Evolutionary conservation across 2,113 vertebrate genomes (phyloP).

Genomic region (Hippoglossus stenolepis): DNA sequence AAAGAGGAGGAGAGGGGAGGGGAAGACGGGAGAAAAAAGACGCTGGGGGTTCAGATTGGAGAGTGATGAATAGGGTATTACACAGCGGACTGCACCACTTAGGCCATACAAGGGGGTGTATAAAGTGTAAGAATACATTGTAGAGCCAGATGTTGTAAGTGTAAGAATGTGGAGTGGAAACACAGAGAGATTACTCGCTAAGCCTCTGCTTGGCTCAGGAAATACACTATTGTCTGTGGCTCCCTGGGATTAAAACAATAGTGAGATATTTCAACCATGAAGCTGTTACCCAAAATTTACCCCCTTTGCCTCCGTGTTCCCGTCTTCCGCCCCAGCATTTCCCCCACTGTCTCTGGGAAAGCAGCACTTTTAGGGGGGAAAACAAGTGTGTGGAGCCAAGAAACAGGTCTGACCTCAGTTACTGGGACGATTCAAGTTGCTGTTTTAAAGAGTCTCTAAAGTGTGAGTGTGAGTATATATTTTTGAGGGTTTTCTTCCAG

Average conservation of each 20-base stretch:
- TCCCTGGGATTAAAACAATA: conserved; percentile 25
- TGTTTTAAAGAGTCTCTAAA: conserved; percentile 55
- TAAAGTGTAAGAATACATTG: conserved; percentile 39
- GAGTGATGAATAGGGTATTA: conserved; percentile 83
- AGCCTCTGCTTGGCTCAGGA: neutral
- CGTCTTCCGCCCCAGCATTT: conserved; percentile 52
- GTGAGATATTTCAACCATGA: conserved; percentile 4
- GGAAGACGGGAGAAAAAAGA: conserved; percentile 55
- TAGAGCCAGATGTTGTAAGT: conserved; percentile 45
- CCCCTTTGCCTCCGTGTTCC: conserved; percentile 36
- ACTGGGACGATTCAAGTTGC: conserved; percentile 58
- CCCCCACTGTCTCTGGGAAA: conserved; percentile 70
- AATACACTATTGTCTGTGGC: conserved; percentile 14
- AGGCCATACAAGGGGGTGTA: conserved; percentile 67
- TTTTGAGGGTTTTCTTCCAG: neutral
- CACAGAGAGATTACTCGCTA: neutral
- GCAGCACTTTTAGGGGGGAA: conserved; percentile 66
- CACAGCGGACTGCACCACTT: conserved; percentile 81
- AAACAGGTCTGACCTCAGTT: conserved; percentile 67
- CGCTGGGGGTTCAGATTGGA: conserved; percentile 77
- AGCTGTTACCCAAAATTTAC: conserved; percentile 30
- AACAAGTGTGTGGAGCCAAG: conserved; percentile 72
- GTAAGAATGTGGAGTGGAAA: conserved; percentile 21
- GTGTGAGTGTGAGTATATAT: conserved; percentile 58
- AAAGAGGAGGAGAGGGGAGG: conserved; percentile 70